These are phyloP conservation scores for Bubo scandiacus DNA, from an alignment of 2,113 vertebrate genomes.

Conservation along the genomic window DNA sequence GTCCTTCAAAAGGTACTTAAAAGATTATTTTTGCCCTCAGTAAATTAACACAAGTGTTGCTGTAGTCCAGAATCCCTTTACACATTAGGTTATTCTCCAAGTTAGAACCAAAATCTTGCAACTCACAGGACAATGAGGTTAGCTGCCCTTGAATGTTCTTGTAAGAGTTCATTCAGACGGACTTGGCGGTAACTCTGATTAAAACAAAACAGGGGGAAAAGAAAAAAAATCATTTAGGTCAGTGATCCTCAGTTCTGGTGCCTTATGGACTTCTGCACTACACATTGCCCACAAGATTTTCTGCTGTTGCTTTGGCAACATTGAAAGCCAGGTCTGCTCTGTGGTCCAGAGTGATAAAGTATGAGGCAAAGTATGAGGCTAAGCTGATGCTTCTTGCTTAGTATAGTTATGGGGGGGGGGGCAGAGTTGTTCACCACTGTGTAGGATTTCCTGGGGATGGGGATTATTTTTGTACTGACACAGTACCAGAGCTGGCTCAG, in stretches of 20 bases:
- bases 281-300: not conserved
- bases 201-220: not conserved
- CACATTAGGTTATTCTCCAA: not conserved
- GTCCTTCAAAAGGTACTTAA: not conserved
- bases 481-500: not conserved
- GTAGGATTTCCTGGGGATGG: not conserved
- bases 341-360: not conserved
- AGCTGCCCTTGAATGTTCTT: conserved; percentile 88
- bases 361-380: not conserved
- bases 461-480: not conserved
- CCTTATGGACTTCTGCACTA: not conserved
- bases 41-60: not conserved
- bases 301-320: not conserved
- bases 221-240: not conserved
- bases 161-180: conserved; percentile 90
- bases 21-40: not conserved
- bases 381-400: not conserved
- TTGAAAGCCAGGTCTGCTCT: not conserved
- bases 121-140: conserved; percentile 96
- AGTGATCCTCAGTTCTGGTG: not conserved
- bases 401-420: not conserved
- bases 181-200: conserved; percentile 90
- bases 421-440: not conserved
- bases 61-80: not conserved
- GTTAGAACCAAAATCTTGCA: not conserved